phyloP scores from a whole-genome alignment of 2,797 vertebrate species.

The Xenops minutus region DNA sequence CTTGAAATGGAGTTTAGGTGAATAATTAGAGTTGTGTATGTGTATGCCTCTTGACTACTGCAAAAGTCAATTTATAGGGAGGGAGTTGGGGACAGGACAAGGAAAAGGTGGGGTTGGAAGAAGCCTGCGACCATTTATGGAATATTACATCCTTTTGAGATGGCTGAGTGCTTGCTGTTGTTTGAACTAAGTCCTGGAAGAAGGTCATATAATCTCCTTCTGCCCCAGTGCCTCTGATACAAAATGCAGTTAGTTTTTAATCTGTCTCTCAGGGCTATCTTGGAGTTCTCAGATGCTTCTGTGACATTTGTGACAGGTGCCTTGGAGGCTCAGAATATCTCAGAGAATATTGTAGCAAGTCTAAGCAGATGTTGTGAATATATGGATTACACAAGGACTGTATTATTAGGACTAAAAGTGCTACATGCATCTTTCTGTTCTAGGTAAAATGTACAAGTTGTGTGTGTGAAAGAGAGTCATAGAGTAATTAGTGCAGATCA shows the following conservation, averaged over 20 bases:
- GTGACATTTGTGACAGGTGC: constrained; percentile 5
- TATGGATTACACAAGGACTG: neutral
- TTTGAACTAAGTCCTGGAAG: neutral
- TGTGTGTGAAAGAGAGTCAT: neutral
- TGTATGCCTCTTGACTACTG: neutral
- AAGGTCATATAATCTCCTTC: neutral
- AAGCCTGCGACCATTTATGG: neutral
- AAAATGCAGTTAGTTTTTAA: neutral
- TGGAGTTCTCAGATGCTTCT: neutral
- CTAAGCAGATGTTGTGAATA: neutral
- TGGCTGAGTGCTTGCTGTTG: neutral
- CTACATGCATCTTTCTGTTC: neutral
- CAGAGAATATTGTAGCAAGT: neutral
- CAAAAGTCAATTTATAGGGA: neutral
- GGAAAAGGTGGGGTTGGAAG: neutral
- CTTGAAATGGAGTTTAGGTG: neutral
- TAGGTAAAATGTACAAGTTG: neutral
- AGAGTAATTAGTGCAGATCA: neutral
- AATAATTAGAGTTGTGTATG: neutral
- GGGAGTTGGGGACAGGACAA: neutral
- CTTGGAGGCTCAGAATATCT: neutral
- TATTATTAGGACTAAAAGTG: neutral
- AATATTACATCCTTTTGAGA: neutral
- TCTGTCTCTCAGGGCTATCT: neutral
- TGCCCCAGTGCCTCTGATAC: neutral